Evolutionary conservation across 1,140 invertebrate genomes (phyloP), one percentile per base, ranked within the genome.

Genomic region (Spodoptera litura): DNA sequence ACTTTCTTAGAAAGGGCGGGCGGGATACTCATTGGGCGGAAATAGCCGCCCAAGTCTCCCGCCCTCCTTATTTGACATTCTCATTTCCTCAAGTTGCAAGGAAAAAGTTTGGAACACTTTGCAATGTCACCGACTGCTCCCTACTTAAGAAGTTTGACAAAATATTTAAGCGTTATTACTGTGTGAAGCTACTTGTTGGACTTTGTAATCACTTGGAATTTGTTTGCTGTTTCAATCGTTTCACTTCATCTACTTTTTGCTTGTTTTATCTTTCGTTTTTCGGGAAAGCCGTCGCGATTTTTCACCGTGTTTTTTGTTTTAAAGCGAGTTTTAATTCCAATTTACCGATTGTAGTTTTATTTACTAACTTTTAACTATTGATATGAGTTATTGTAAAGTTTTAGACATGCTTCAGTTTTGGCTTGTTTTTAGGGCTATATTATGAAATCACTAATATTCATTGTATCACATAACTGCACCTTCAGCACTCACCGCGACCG

Each of bases 401-500:
- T 64, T 51, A 20, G 53, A 10, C 52, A 44, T 52, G 44, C 13
- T 20, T 56, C 56, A 38, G 35, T 73, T 52, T 12, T 25, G 8
- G 4, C 2, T 53, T 70, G 66, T 52, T 2, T 70, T 70, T 53
- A 27, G 49, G 49, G 25, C 51, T 51, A 15, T 53, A 53, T 25
- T 70, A 68, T 11, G 11, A 61, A 44, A 68, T 78, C 79, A 61
- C 68, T 71, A 78, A 85, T 84, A 88, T 84, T 87, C 78, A 92
- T 87, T 87, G 85, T 88, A 83, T 92, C 86, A 89, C 85, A 88
- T 88, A 92, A 94, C 92, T 93, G 92, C 92, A 94, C 92, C 92
- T 93, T 93, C 88, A 86, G 83, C 71, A 95, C 97, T 98, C 94
- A 99, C 99, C 99, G 97, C 99, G 96, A 85, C 99, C 99, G 89